phyloP scores from a whole-genome alignment of 2,113 vertebrate genomes.

The Hemiscyllium ocellatum region DNA sequence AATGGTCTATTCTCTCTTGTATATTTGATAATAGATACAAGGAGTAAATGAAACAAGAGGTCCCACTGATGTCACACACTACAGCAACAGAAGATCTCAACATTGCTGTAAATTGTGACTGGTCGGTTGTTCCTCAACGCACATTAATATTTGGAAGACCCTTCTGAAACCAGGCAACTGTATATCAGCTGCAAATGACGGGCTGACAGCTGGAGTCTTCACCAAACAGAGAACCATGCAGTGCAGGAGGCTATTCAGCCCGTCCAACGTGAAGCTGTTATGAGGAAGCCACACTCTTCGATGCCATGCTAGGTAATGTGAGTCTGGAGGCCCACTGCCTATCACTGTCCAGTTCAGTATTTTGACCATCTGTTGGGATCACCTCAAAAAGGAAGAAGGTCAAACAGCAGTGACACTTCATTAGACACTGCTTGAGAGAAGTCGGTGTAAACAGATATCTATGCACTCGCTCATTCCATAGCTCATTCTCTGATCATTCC shows the following conservation, averaged over 20 bases:
- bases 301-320: background rate
- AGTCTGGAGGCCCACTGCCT: no score
- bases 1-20: conserved; percentile 25
- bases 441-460: no score
- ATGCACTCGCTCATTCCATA: background rate
- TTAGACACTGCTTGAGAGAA: background rate
- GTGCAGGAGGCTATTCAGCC: background rate
- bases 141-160: background rate
- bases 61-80: background rate
- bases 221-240: background rate
- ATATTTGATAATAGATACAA: conserved; percentile 23
- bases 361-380: background rate
- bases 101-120: background rate
- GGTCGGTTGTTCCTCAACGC: no score
- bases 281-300: no score
- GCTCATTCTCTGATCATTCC: background rate
- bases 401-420: background rate
- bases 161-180: background rate
- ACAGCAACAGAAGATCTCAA: background rate
- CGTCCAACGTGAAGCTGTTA: no score
- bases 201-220: background rate
- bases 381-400: background rate
- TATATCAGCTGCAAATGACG: background rate
- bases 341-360: background rate
- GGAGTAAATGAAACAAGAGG: background rate